phyloP scores from a whole-genome alignment of 2,797 vertebrate genomes.

The Gymnocypris eckloni region DNA sequence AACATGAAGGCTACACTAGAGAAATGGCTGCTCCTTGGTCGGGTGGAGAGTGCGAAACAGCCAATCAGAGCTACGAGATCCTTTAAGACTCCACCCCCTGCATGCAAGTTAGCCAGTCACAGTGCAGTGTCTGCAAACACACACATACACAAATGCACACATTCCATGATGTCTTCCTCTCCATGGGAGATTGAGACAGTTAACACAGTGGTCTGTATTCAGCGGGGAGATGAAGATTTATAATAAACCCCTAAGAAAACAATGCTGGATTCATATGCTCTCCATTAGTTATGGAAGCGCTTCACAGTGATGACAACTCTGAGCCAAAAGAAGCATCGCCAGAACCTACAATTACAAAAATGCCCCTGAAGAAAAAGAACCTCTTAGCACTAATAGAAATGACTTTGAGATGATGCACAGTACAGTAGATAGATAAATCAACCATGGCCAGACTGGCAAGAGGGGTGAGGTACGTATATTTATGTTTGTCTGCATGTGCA shows the following conservation, averaged over 20 bases:
- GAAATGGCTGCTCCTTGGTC: conserved; percentile 64
- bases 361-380: conserved; percentile 44
- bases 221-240: conserved; percentile 61
- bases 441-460: conserved; percentile 65
- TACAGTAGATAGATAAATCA: conserved; percentile 72
- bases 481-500: conserved; percentile 38
- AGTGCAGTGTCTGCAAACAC: conserved; percentile 78
- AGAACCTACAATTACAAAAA: conserved; percentile 56
- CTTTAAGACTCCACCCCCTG: conserved; percentile 56
- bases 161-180: conserved; percentile 78
- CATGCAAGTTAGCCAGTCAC: conserved; percentile 71
- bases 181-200: conserved; percentile 78
- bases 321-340: conserved; percentile 49
- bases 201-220: conserved; percentile 69
- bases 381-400: conserved; percentile 56
- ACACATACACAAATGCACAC: conserved; percentile 65
- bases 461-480: conserved; percentile 51
- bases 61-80: conserved; percentile 45
- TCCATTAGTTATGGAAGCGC: conserved; percentile 36
- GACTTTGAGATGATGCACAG: conserved; percentile 73
- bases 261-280: conserved; percentile 19
- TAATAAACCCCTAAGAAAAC: conserved; percentile 42
- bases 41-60: conserved; percentile 38
- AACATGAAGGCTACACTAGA: conserved; percentile 75
- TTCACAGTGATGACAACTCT: conserved; percentile 42